Base-by-base conservation (phyloP, 2,888 invertebrate genomes). In the Epinotia demarniana region DNA sequence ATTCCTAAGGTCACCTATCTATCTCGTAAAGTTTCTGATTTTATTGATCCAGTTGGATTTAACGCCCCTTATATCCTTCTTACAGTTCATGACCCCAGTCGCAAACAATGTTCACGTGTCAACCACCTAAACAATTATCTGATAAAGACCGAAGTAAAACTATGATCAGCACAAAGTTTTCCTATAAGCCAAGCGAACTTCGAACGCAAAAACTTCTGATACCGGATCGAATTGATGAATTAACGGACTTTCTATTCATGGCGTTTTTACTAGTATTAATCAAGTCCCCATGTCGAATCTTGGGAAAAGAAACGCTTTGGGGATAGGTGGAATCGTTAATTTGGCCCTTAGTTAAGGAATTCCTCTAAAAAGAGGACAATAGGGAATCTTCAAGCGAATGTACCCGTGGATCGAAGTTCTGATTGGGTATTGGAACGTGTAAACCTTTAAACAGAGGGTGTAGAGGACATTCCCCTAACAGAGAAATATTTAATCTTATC, bases 251-350 rank as follows among this genome's bases (percentile, higher is more conserved):
- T 19, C 70, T 67, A 73, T 69, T 76, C 76, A 72, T 63, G 68
- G 12, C 23, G 39, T 76, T 76, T 76, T 76, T 73, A 68, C 63
- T 43, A 12, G 64, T 46, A 76, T 76, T 73, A 73, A 76, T 76
- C 73, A 69, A 53, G 76, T 53, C 18, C 53, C 39, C 53, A 64
- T 72, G 61, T 55, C 66, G n/a, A 43, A n/a, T n/a, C 9, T 23
- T 39, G 23, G 3, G 39, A 5, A 58, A 23, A 58, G 43, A 19
- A 69, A 46, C 0, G 11, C 49, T 67, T 27, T 53, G 11, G 33
- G 9, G 33, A n/a, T 46, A 58, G 43, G 46, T 46, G n/a, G 43
- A 69, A 60, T 60, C 46, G 46, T 69, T 61, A 60, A 16, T 16
- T 13, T 13, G 16, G 3, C 2, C 23, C 23, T 12, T 60, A 60